Conservation (phyloP, 1,140 invertebrate genomes). For the Whitmania pigra region DNA sequence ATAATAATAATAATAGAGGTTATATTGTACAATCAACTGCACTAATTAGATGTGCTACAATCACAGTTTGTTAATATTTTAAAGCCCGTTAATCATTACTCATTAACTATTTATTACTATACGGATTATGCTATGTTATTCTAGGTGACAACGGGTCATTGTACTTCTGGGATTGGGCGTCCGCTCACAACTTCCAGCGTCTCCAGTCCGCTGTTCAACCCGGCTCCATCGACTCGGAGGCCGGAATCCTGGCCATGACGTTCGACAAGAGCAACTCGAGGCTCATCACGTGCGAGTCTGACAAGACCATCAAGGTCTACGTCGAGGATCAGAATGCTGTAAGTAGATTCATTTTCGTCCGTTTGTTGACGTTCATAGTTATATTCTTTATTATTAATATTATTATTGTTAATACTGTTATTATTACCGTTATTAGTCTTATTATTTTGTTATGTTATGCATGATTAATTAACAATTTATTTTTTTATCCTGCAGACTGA, state of each 20-base stretch:
- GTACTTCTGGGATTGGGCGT: constrained; percentile 97
- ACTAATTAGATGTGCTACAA: too few relatives aligned
- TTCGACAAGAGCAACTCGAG: constrained; percentile 86
- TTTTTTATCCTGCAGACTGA: constrained; percentile 56
- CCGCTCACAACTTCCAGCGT: constrained; percentile 93
- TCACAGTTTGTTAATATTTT: too few relatives aligned
- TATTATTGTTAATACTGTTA: neutral
- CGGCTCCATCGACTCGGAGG: constrained; percentile 98
- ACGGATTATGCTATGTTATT: too few relatives aligned
- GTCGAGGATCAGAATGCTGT: constrained; percentile 88
- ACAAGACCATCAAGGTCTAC: constrained; percentile 99
- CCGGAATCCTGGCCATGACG: constrained; percentile 85
- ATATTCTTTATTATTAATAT: neutral
- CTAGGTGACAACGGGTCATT: constrained; percentile 86
- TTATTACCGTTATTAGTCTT: constrained; percentile 17
- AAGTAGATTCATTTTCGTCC: constrained; percentile 34
- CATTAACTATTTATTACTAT: too few relatives aligned
- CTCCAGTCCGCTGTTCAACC: constrained; percentile 84
- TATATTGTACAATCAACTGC: too few relatives aligned
- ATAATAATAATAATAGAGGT: too few relatives aligned
- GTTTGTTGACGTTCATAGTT: constrained; percentile 9
- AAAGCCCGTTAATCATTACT: too few relatives aligned
- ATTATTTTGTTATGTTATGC: constrained; percentile 10
- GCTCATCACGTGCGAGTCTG: constrained; percentile 89
- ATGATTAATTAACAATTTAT: too few relatives aligned